Percentiles rank a stretch among this genome's conserved stretches.
Evolutionary conservation across 2,113 vertebrate species (phyloP).

Genomic region (Potamarius usumacintae): DNA sequence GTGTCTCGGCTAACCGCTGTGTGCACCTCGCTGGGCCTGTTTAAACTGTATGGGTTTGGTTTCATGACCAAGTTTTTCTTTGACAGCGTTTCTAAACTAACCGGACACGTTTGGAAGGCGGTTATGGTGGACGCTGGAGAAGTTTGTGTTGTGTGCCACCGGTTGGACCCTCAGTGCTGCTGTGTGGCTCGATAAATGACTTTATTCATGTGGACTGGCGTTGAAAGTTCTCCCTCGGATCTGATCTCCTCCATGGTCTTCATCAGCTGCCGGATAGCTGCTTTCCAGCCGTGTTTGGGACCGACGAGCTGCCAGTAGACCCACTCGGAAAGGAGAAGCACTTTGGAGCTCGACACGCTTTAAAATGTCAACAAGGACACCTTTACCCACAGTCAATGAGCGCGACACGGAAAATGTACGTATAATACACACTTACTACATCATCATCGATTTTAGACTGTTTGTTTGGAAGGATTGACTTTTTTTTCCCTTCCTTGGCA

Average conservation of each 20-base stretch:
- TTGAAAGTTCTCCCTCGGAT: slow-evolving; percentile 37
- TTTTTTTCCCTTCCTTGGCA: too few relatives aligned
- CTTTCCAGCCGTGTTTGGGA: slow-evolving; percentile 41
- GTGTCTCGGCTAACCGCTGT: slow-evolving; percentile 16
- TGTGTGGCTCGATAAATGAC: slow-evolving; percentile 20
- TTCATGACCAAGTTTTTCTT: background rate
- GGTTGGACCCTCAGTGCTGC: slow-evolving; percentile 32
- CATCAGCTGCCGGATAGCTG: slow-evolving; percentile 40
- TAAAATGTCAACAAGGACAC: slow-evolving; percentile 84
- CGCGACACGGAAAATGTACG: slow-evolving; percentile 84
- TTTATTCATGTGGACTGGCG: slow-evolving; percentile 38
- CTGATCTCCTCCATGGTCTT: slow-evolving; percentile 52
- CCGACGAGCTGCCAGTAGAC: slow-evolving; percentile 46
- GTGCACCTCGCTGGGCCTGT: slow-evolving; percentile 53
- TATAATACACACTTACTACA: slow-evolving; percentile 28
- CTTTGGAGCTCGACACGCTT: slow-evolving; percentile 42
- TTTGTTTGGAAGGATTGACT: too few relatives aligned
- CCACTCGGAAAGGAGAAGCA: slow-evolving; percentile 23
- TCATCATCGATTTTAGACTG: too few relatives aligned
- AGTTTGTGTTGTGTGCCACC: slow-evolving; percentile 42
- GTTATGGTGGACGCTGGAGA: slow-evolving; percentile 39
- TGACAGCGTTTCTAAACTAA: background rate
- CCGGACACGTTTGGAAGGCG: background rate
- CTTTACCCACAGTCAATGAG: slow-evolving; percentile 84
- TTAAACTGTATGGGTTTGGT: slow-evolving; percentile 30